Evolutionary conservation across 30 jellyfish, hydroid and myxozoan species (phyloP).

Genomic region (Turritopsis dohrnii): DNA sequence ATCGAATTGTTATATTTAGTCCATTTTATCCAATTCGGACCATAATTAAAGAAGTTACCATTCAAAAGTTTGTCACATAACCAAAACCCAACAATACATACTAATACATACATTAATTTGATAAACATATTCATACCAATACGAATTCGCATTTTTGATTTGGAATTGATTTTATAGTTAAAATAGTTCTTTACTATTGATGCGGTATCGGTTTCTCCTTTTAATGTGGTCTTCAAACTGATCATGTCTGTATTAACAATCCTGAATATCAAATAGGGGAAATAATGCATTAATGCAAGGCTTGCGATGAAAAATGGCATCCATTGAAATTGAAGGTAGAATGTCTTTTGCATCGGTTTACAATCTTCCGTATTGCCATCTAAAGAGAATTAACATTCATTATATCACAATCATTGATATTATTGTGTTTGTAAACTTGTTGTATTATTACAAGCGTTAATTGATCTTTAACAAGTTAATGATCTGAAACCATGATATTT

Average conservation of each 20-base stretch:
- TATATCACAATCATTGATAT: not conserved
- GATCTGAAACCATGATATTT: too few relatives aligned
- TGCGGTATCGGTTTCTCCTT: constrained; percentile 30
- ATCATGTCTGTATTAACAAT: constrained; percentile 32
- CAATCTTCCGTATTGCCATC: constrained; percentile 4
- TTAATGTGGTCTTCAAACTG: not conserved
- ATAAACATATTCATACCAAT: constrained; percentile 19
- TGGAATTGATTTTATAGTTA: constrained; percentile 31
- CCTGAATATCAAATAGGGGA: constrained; percentile 28
- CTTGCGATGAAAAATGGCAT: constrained; percentile 39
- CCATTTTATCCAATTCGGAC: constrained; percentile 36
- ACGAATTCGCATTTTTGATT: constrained; percentile 33
- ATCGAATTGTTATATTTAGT: constrained; percentile 24
- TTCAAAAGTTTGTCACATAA: constrained; percentile 18
- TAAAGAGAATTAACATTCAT: not conserved
- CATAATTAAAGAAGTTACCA: constrained; percentile 25
- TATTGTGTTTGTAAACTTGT: too few relatives aligned
- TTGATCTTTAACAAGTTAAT: too few relatives aligned
- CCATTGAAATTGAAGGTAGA: constrained; percentile 34
- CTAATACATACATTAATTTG: constrained; percentile 5
- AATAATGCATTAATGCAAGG: constrained; percentile 32
- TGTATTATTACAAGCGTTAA: too few relatives aligned
- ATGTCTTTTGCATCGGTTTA: constrained; percentile 24
- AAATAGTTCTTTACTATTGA: constrained; percentile 24
- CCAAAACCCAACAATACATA: constrained; percentile 32